These are phyloP conservation scores for Oligia fasciuncula DNA, from an alignment of 2,888 invertebrate species.

Conservation along the genomic window DNA sequence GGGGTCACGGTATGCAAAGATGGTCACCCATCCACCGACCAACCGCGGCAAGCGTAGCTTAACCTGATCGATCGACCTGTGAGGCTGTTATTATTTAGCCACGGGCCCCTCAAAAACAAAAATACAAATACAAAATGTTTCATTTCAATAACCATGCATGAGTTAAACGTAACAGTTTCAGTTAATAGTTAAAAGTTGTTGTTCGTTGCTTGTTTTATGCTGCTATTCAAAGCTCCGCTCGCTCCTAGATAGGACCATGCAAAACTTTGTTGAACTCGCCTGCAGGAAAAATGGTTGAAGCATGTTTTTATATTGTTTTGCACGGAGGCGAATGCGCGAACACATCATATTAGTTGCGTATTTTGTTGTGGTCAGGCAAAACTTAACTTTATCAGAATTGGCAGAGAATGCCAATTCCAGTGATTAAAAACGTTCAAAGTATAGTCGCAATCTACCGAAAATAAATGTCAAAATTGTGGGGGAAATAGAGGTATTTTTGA, in stretches of 20 bases:
- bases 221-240: slow-evolving; percentile 19
- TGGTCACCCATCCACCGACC: no score
- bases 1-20: no score
- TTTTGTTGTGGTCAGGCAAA: not conserved
- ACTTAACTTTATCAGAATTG: not conserved
- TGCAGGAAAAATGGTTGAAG: slow-evolving; percentile 1
- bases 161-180: slow-evolving; percentile 34
- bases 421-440: no score
- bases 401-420: no score
- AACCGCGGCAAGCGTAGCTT: no score
- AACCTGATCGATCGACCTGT: no score
- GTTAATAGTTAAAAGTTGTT: slow-evolving; percentile 37
- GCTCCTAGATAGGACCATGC: slow-evolving; percentile 14
- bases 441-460: no score
- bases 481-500: no score
- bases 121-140: no score
- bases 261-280: slow-evolving; percentile 13
- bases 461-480: no score
- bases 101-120: no score
- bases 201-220: slow-evolving; percentile 47
- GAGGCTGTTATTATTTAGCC: no score
- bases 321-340: not conserved
- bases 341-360: not conserved
- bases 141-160: not conserved
- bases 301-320: slow-evolving; percentile 38